Evolutionary conservation across 2,113 vertebrate genomes (phyloP), one percentile per base, ranked within the genome.

Genomic region (Lepisosteus osseus): DNA sequence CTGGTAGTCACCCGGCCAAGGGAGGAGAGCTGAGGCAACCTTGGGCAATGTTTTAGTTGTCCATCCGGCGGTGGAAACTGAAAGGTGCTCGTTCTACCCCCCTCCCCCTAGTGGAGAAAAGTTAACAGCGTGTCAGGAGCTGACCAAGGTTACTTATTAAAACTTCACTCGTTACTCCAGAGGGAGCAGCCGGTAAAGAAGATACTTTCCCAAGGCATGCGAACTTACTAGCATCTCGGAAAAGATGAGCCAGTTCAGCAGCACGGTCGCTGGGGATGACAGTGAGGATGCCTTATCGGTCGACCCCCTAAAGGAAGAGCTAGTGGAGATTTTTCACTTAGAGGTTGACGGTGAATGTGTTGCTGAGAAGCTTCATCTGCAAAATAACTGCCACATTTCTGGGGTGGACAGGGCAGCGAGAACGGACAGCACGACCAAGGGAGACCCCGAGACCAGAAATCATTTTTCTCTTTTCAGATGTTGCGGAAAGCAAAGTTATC

Each of bases 91-190:
- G 77, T 75, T 59, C 71, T 76, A 77, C 81, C 57, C 62, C 62
- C 67, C 69, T 68, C 86, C 87, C 84, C 85, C 78, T 75, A 85
- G 78, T 80, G 87, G 42, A n/a, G 57, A 63, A 71, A 77, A 81
- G 75, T 15, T 54, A 74, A n/a, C 67, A 78, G 67, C 73, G 72
- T 82, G 74, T 40, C 70, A 15, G 63, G 70, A 71, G 66, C 54
- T 71, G n/a, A 65, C 69, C 76, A 82, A 86, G 87, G 87, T 90
- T 89, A 88, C 79, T 84, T 66, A 86, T 88, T 89, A 84, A 29
- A 75, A 71, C 75, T 65, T 70, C 61, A 64, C 69, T 73, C 64
- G 86, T 78, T 71, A 74, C 76, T 74, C 69, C 71, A 78, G 76
- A 69, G 80, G 74, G 65, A 72, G n/a, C 76, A 70, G n/a, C 76